Base-by-base conservation (phyloP, 2,797 vertebrate species). In the Chelmon rostratus region DNA sequence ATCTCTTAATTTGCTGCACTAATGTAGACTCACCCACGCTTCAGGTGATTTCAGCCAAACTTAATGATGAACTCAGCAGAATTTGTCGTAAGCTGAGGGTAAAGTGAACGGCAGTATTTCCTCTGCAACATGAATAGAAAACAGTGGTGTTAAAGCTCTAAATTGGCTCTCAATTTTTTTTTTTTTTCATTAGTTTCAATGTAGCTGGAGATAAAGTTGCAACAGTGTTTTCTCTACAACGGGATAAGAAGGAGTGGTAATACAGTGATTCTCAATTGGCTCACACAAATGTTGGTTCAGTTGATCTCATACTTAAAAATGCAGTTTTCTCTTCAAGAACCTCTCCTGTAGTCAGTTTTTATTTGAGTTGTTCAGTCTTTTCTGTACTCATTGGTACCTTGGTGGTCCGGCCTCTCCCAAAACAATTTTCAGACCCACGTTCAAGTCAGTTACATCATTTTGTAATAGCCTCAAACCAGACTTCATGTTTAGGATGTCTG, bases 21-120 rank as follows among this genome's bases (percentile, higher is more conserved):
- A 68, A 86, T 44, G 65, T 74, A 70, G 71, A 86, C 78, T 87
- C 62, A 38, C 76, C 78, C 46, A 33, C 25, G 58, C 78, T 77
- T 56, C 25, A 49, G 66, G 74, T 65, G 31, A n/a, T 38, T 79
- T 82, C 53, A 71, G 68, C 65, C 82, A 69, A 76, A 77, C 52
- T 11, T 58, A 37, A 79, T 3, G 19, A 61, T 2, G 13, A 76
- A 37, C 74, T 83, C 73, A 10, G 63, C 75, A 67, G 37, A 79
- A 50, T 9, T 76, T 54, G 40, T 76, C 42, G 28, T 12, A 57
- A 59, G 56, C 84, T 44, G 81, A 76, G 31, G 50, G 38, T 58
- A 16, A 50, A 62, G 47, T 54, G n/a, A n/a, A 23, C 37, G 3
- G 63, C 62, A 75, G 67, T 61, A 37, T 73, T 85, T 84, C 77